Conservation (phyloP, 2,888 invertebrate species). For the Micoletzkya japonica region DNA sequence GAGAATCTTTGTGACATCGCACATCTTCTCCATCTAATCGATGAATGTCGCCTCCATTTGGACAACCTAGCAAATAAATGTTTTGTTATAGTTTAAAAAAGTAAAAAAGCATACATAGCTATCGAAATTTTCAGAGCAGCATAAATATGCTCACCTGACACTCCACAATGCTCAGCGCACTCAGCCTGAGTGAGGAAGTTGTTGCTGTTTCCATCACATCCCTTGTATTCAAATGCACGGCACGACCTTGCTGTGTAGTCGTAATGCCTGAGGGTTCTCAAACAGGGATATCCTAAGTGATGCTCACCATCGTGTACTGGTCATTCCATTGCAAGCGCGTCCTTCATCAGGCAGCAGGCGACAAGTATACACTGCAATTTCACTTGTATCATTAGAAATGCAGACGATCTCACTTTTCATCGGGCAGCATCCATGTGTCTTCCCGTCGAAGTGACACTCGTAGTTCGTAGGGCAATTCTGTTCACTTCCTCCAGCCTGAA, state of each 20-base stretch:
- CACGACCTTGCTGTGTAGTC: conserved; percentile 42
- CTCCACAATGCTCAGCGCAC: conserved; percentile 48
- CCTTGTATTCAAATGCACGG: conserved; percentile 42
- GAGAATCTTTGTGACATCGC: conserved; percentile 2
- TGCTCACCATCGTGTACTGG: conserved; percentile 82
- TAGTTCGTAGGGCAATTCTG: conserved; percentile 48
- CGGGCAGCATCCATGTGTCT: conserved; percentile 51
- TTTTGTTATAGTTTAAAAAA: too few relatives aligned
- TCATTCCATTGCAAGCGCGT: conserved; percentile 63
- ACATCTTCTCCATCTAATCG: conserved; percentile 9
- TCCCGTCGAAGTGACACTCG: conserved; percentile 53
- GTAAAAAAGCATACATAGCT: too few relatives aligned
- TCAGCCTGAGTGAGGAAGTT: conserved; percentile 46
- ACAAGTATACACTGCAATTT: conserved; percentile 30
- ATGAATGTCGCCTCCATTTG: conserved; percentile 26
- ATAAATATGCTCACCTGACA: conserved; percentile 31
- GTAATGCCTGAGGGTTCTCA: conserved; percentile 68
- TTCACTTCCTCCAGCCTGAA: conserved; percentile 19
- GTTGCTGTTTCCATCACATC: conserved; percentile 56
- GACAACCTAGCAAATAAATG: conserved; percentile 26
- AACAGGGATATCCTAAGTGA: conserved; percentile 63
- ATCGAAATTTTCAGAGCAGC: too few relatives aligned
- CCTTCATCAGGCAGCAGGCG: conserved; percentile 31
- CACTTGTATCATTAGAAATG: background rate
- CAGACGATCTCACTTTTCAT: conserved; percentile 34